Evolutionary conservation across 2,888 invertebrate genomes (phyloP), one percentile per base, ranked within the genome.

Genomic region (Cephus sareptanus): DNA sequence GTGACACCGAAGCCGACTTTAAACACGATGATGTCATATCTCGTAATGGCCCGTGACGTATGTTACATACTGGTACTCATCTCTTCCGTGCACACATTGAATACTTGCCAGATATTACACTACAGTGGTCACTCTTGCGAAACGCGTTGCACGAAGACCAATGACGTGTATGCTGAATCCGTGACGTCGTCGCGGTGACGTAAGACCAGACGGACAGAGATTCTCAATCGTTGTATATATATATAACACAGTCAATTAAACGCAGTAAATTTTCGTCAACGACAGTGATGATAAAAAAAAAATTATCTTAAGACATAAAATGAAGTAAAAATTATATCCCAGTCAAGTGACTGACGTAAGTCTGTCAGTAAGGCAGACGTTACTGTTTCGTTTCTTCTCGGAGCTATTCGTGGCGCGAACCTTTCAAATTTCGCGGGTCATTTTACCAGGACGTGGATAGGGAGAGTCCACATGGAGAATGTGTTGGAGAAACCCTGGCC

Each of bases 1-100:
- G 70, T 70, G 76, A 76, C 76, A 76, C 69, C 35, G 75, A 70
- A 35, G 35, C 34, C 68, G 40, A 30, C 35, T 74, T 83, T 83
- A 84, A 83, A 81, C 82, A 73, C 82, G 80, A 80, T 85, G 86
- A 86, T 86, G 86, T 85, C 86, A 86, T 81, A 71, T 71, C 35
- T 82, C 78, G 80, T 84, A 85, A 84, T 85, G 82, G 82, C 23
- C 81, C 82, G 81, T 85, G 84, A 85, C 85, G 85, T 70, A 74
- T 56, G 56, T 23, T 23, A 56, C 56, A 73, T 13, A 40, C 33
- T 71, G 31, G 71, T 71, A 33, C 71, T 31, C 33, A 9, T 31
- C 31, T 23, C 33, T 12, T 71, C 31, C 0, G 31, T 71, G 9
- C 31, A 34, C 56, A 33, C 71, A 71, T 71, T 71, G 71, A 71